Conservation (phyloP, 37 sponge, comb jelly and placozoan genomes). For the Spongilla lacustris region DNA sequence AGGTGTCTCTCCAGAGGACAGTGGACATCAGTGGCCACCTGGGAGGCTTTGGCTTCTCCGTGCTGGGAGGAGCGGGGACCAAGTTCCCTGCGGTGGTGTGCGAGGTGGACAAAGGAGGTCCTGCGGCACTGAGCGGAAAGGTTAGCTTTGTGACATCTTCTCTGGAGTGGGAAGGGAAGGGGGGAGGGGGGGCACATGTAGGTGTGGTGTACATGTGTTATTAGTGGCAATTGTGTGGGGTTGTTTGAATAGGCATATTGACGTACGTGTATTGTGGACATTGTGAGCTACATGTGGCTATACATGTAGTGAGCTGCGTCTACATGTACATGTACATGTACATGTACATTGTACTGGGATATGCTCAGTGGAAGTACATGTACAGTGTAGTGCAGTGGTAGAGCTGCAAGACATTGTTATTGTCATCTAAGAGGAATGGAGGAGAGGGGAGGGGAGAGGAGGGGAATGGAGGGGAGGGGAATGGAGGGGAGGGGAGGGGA, state of each 20-base stretch:
- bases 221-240: too few species aligned
- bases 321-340: neutral
- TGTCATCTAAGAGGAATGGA: too few species aligned
- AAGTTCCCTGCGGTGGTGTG: slow-evolving; percentile 87
- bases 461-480: neutral
- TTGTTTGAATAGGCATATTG: too few species aligned
- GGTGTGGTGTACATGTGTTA: neutral
- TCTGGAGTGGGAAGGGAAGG: neutral
- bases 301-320: too few species aligned
- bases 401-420: too few species aligned
- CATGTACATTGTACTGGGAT: too few species aligned
- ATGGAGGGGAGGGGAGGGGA: neutral
- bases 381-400: too few species aligned
- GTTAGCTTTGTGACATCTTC: slow-evolving; percentile 5
- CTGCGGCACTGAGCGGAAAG: slow-evolving; percentile 61
- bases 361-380: too few species aligned
- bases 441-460: too few species aligned
- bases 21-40: neutral
- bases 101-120: slow-evolving; percentile 74
- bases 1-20: slow-evolving; percentile 38
- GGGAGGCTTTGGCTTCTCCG: slow-evolving; percentile 85
- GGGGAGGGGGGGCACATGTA: neutral
- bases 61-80: slow-evolving; percentile 81
- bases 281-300: too few species aligned
- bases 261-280: too few species aligned